Conservation (phyloP, 53 echinoderm and acorn worm genomes). For the Echinarachnius parma region DNA sequence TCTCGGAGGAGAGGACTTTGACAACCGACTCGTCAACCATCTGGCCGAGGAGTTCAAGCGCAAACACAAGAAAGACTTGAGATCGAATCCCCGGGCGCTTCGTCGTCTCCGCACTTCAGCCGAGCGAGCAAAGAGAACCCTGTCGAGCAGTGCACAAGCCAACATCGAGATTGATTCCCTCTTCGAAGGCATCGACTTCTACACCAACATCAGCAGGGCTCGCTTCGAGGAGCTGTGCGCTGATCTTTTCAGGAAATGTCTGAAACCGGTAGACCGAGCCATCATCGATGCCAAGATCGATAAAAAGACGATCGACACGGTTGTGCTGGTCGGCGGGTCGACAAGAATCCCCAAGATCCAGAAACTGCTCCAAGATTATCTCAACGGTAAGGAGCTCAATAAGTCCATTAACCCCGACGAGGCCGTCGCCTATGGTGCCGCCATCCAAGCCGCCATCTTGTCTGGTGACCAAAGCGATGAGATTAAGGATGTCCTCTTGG, state of each 20-base stretch:
- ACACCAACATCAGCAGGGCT: conserved; percentile 71
- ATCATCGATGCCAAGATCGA: conserved; percentile 71
- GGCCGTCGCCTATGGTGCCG: conserved; percentile 87
- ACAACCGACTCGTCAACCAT: conserved; percentile 70
- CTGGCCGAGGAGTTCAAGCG: conserved; percentile 66
- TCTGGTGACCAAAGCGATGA: conserved; percentile 78
- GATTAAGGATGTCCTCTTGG: conserved; percentile 76
- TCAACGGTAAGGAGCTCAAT: conserved; percentile 75
- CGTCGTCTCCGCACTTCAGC: conserved; percentile 77
- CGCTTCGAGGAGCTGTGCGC: conserved; percentile 83
- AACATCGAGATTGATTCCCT: conserved; percentile 80
- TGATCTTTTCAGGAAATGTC: conserved; percentile 64
- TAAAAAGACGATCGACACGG: conserved; percentile 60
- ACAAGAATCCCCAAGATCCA: conserved; percentile 83
- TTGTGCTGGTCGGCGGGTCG: conserved; percentile 82
- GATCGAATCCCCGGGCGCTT: conserved; percentile 53
- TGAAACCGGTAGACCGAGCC: conserved; percentile 75
- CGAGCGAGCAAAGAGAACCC: conserved; percentile 88
- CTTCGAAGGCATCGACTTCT: conserved; percentile 79
- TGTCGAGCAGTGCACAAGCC: conserved; percentile 76
- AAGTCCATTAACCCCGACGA: conserved; percentile 78
- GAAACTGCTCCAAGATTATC: conserved; percentile 65
- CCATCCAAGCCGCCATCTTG: conserved; percentile 76
- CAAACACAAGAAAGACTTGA: conserved; percentile 77
- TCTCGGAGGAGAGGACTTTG: conserved; percentile 87